Base-by-base conservation (phyloP, 2,113 vertebrate genomes). In the Lepus europaeus region DNA sequence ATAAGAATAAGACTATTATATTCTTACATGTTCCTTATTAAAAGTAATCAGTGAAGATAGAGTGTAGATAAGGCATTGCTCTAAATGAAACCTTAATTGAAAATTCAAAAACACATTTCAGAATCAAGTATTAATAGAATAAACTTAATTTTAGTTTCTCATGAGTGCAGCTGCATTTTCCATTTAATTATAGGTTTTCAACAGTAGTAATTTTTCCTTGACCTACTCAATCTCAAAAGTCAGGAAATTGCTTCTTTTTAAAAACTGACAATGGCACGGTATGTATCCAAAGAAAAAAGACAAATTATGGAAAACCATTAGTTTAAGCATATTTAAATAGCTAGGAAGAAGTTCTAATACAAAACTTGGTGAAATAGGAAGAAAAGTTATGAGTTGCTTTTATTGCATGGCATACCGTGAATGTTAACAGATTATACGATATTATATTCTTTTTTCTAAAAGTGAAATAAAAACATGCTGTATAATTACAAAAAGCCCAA, bases 161-260 rank as follows among this genome's bases (percentile, higher is more conserved):
- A 96, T 98, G 98, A 98, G 96, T 98, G 98, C 98, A 98, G 98
- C 98, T 98, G 98, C 98, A 97, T 98, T 98, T 98, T 98, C 98
- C 89, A 98, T 98, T 98, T 99, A 99, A 99, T 99, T 99, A 98
- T 56, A 90, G 98, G 97, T 98, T 98, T 98, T 97, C 97, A 97
- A 97, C 97, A 98, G 98, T 98, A 98, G 98, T 98, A 98, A 99
- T 99, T 99, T 99, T 98, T 98, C 93, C 94, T 81, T 98, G 98
- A 99, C 98, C 98, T 98, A 96, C 98, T 98, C 98, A 98, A 98
- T 99, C 98, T 98, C 98, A 96, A 98, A 99, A 99, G 98, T 99
- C 98, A 98, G 98, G 97, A 98, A 98, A 99, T 98, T 98, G 98
- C 98, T 98, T 98, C 98, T 98, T 98, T 98, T 99, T 98, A 98